Conservation (phyloP, 1,140 invertebrate genomes). For the Sitobion miscanthi region DNA sequence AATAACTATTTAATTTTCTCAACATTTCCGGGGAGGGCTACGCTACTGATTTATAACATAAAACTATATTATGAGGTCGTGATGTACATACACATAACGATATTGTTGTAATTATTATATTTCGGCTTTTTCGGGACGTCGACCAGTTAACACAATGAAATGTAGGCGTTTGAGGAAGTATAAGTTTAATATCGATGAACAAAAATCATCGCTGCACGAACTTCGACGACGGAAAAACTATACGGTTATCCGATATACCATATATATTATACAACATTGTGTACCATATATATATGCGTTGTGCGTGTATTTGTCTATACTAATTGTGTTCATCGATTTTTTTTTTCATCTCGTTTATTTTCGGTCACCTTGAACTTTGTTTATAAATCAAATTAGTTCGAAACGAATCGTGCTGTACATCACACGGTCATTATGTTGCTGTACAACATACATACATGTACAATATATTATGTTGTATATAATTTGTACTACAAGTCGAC, state of each 20-base stretch:
- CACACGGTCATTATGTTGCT: not conserved
- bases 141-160: not conserved
- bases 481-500: not conserved
- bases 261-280: not conserved
- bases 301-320: not conserved
- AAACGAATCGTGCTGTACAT: not conserved
- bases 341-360: not conserved
- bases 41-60: not conserved
- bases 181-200: not conserved
- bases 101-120: not conserved
- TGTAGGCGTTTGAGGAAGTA: not conserved
- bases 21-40: no score
- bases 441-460: not conserved
- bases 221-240: not conserved
- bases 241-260: constrained; percentile 8
- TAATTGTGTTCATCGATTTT: not conserved
- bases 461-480: no score
- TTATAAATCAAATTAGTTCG: not conserved
- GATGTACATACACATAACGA: not conserved
- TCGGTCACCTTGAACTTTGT: not conserved
- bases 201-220: not conserved
- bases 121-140: not conserved
- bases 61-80: not conserved
- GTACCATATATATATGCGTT: no score
- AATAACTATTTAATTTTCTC: no score